Evolutionary conservation across 2,888 invertebrate species (phyloP).

Genomic region (Chouioia cunea): DNA sequence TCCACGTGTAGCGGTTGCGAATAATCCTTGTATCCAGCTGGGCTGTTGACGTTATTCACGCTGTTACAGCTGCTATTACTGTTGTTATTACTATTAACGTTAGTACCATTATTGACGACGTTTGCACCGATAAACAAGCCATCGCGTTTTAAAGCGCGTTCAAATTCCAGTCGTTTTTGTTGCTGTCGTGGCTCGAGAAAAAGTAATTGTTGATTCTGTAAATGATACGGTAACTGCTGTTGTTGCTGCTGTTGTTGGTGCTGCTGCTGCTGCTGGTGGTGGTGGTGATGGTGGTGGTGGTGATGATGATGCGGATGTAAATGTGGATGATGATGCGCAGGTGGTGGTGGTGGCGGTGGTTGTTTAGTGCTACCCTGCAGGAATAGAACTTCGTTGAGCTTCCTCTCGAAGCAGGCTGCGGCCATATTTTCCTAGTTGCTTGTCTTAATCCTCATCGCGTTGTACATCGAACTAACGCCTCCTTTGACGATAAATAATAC

Average conservation of each 20-base stretch:
- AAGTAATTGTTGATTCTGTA: conserved; percentile 47
- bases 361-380: conserved; percentile 53
- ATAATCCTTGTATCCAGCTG: conserved; percentile 76
- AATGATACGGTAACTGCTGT: conserved; percentile 51
- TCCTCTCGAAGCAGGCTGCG: conserved; percentile 65
- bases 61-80: conserved; percentile 4
- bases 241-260: conserved; percentile 53
- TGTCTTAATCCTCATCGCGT: conserved; percentile 7
- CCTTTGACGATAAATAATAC: conserved; percentile 6
- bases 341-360: conserved; percentile 69
- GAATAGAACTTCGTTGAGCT: conserved; percentile 58
- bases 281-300: conserved; percentile 68
- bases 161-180: too few relatives aligned
- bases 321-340: conserved; percentile 56
- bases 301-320: conserved; percentile 35
- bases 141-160: too few relatives aligned
- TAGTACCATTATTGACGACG: too few relatives aligned
- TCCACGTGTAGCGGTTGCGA: conserved; percentile 89
- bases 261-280: conserved; percentile 62
- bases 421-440: conserved; percentile 56
- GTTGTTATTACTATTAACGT: conserved; percentile 57
- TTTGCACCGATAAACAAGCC: conserved; percentile 1
- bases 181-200: too few relatives aligned
- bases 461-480: conserved; percentile 48
- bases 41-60: conserved; percentile 17